A percentile compares a stretch with the other conserved stretches of the same genome.
phyloP scores from a whole-genome alignment of 1,140 invertebrate species.

The Ceratina australensis region DNA sequence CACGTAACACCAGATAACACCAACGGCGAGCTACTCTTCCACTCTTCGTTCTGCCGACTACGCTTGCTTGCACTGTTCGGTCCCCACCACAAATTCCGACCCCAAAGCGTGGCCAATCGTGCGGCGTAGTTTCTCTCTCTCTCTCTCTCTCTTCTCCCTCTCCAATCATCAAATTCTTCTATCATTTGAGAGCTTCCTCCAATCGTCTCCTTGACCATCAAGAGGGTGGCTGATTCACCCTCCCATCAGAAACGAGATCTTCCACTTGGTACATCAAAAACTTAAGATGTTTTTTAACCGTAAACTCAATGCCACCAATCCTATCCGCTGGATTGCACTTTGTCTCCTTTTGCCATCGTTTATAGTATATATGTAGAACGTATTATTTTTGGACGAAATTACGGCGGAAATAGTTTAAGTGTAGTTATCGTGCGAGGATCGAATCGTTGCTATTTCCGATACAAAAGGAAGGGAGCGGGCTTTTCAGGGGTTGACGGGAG shows the following conservation, averaged over 20 bases:
- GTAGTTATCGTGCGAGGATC: neutral
- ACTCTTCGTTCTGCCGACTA: slow-evolving; percentile 26
- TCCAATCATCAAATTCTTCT: neutral
- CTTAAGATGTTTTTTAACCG: slow-evolving; percentile 18
- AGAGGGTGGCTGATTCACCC: slow-evolving; percentile 56
- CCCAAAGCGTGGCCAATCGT: slow-evolving; percentile 33
- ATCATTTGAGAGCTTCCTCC: slow-evolving; percentile 16
- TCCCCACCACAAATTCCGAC: slow-evolving; percentile 24
- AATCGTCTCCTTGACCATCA: slow-evolving; percentile 57
- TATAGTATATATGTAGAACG: neutral
- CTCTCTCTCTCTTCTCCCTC: neutral
- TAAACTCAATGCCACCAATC: neutral
- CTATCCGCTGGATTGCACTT: neutral
- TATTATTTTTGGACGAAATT: neutral
- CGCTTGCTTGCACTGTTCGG: neutral
- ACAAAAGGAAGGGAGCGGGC: neutral
- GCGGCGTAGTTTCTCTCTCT: neutral
- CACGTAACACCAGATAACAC: slow-evolving; percentile 61
- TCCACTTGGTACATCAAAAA: slow-evolving; percentile 34
- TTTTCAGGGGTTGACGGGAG: slow-evolving; percentile 43
- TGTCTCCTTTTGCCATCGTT: neutral
- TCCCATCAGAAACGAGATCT: slow-evolving; percentile 36
- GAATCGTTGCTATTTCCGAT: slow-evolving; percentile 18
- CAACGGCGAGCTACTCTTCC: slow-evolving; percentile 38
- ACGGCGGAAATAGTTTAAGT: no score